Evolutionary conservation across 2,113 vertebrate genomes (phyloP).

Genomic region (Takifugu flavidus): DNA sequence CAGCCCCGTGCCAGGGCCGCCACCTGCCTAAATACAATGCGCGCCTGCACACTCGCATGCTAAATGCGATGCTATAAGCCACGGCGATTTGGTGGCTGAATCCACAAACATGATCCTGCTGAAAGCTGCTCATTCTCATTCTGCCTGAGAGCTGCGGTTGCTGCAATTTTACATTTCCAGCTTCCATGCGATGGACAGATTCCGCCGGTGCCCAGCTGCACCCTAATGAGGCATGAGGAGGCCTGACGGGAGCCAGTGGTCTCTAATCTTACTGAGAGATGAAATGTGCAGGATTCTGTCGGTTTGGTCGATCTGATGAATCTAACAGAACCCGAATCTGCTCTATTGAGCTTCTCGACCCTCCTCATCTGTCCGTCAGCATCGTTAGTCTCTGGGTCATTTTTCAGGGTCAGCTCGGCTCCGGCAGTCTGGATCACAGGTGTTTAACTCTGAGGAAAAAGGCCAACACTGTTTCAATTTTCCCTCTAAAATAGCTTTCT

Average conservation of each 20-base stretch:
- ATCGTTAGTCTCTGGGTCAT: background rate
- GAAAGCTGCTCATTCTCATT: slow-evolving; percentile 32
- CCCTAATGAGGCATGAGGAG: slow-evolving; percentile 47
- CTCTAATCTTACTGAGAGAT: slow-evolving; percentile 54
- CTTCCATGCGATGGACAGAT: slow-evolving; percentile 19
- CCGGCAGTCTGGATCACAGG: slow-evolving; percentile 21
- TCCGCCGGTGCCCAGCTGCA: slow-evolving; percentile 53
- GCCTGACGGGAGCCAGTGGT: slow-evolving; percentile 40
- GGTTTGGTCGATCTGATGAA: slow-evolving; percentile 15
- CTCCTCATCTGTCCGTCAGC: slow-evolving; percentile 27
- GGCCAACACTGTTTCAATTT: slow-evolving; percentile 17
- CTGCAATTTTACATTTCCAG: slow-evolving; percentile 41
- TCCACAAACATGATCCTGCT: slow-evolving; percentile 36
- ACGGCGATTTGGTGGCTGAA: slow-evolving; percentile 34
- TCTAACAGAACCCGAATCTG: slow-evolving; percentile 16
- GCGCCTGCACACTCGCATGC: slow-evolving; percentile 19
- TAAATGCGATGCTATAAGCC: slow-evolving; percentile 32
- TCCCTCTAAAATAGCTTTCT: slow-evolving; percentile 26
- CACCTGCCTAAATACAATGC: slow-evolving; percentile 47
- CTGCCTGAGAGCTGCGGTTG: slow-evolving; percentile 29
- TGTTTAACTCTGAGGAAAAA: slow-evolving; percentile 37
- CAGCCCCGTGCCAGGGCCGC: slow-evolving; percentile 20
- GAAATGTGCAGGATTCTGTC: slow-evolving; percentile 45
- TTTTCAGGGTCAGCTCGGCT: slow-evolving; percentile 19
- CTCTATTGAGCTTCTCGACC: background rate